Base-by-base conservation (phyloP, 2,113 vertebrate species). In the Psilopogon haemacephalus region DNA sequence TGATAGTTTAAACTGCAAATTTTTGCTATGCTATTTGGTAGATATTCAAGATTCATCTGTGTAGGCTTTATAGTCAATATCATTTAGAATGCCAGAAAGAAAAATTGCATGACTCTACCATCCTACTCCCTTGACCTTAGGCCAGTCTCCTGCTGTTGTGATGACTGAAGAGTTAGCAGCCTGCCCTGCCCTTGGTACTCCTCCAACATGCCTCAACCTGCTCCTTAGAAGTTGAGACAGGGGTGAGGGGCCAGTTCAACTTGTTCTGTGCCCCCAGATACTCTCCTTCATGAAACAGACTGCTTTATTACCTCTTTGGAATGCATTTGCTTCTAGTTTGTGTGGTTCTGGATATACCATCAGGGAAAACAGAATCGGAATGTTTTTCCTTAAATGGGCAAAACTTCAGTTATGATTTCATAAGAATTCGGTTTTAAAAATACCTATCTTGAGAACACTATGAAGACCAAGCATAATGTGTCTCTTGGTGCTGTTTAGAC, bases 151-250 rank as follows among this genome's bases (percentile, higher is more conserved):
- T 86, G 64, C 72, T 77, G 46, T 67, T 91, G 70, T 90, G 93
- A 89, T 93, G 88, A 90, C 69, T 91, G 83, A 94, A 73, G 69
- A 86, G 48, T 83, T 93, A 73, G 69, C 71, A 38, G 54, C 71
- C 69, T 95, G 38, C 52, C 56, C 56, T 91, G 72, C 32, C 82
- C 76, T 84, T 72, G 65, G 30, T 83, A 58, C 83, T 94, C 78
- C 60, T 88, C 88, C 76, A 90, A 6, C n/a, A 69, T 88, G 20
- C 56, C 62, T 93, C 60, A 80, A 86, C 65, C 64, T 55, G 19
- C 69, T 68, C 74, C 38, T 60, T 90, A 60, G 65, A 92, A 84
- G 18, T 48, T 68, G 54, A 89, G 20, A 16, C 27, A 67, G 52
- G 60, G 56, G 15, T 90, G 73, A 90, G 46, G 76, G 67, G 30